Evolutionary conservation across 2,113 vertebrate genomes (phyloP), one percentile per base, ranked within the genome.

Genomic region (Gavia stellata): DNA sequence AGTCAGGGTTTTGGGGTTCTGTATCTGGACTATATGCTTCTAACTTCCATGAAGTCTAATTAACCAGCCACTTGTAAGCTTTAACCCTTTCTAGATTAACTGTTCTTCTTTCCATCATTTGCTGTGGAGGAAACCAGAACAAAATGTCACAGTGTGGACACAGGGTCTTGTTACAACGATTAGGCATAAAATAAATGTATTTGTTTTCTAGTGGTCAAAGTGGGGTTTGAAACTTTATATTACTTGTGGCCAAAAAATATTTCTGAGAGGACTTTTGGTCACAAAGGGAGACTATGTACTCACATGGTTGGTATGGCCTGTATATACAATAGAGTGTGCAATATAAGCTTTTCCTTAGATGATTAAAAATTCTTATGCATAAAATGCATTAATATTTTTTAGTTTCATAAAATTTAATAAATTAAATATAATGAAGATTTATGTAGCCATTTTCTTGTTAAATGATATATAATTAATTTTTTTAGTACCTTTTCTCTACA

Each of bases 131-230:
- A 91, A 92, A 91, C 36, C 73, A 87, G 38, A 90, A 78, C 19
- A 81, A 89, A 92, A 87, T 59, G 42, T 68, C 71, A 87, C 40
- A 31, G 23, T 59, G 45, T 1, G 6, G 65, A 62, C 71, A 83
- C 20, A 28, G 70, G 70, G 31, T 96, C 73, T 68, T 87, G 47
- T 91, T 96, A 91, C 94, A 89, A 59, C 0, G 11, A 91, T 91
- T 71, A 93, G 77, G 34, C 81, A 86, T 49, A 87, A 93, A 91
- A 94, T 84, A 65, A 81, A 73, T 34, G 20, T 33, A n/a, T 93
- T 91, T 93, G 49, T 68, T 89, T 94, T 94, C 17, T 78, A 90
- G 36, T 88, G 90, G 93, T 96, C 70, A 87, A 38, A 88, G 55
- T 58, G 63, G 25, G 42, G 36, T 59, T 95, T 78, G 93, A 93